phyloP scores from a whole-genome alignment of 2,113 vertebrate species.

The Nipponia nippon region DNA sequence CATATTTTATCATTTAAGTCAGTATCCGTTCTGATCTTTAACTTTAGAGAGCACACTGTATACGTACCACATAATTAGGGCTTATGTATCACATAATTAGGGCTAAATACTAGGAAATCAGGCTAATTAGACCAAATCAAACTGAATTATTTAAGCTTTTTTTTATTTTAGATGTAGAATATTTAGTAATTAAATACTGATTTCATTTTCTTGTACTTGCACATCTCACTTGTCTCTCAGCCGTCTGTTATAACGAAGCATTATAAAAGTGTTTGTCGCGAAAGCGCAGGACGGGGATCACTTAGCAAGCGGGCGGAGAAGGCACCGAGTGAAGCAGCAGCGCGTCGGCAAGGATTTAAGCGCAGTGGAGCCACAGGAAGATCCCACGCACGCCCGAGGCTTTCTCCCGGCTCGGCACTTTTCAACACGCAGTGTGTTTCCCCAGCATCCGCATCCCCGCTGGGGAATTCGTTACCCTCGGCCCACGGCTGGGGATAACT shows the following conservation, averaged over 20 bases:
- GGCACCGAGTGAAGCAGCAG: rapidly evolving
- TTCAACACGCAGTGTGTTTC: neutral
- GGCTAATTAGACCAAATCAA: slow-evolving; percentile 85
- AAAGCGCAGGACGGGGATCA: neutral
- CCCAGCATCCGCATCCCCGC: rapidly evolving
- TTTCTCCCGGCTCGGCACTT: neutral
- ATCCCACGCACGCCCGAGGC: neutral
- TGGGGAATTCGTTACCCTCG: rapidly evolving
- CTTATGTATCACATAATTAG: slow-evolving; percentile 84
- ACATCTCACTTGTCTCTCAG: slow-evolving; percentile 42
- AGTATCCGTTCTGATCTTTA: slow-evolving; percentile 86
- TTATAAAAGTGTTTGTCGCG: neutral
- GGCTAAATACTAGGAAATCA: slow-evolving; percentile 86
- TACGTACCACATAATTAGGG: slow-evolving; percentile 82
- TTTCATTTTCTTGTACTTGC: slow-evolving; percentile 69
- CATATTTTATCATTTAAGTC: slow-evolving; percentile 84
- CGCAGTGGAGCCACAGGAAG: rapidly evolving
- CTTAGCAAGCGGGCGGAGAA: neutral
- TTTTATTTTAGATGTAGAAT: slow-evolving; percentile 76
- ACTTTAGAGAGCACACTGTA: slow-evolving; percentile 81
- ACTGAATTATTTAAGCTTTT: slow-evolving; percentile 85
- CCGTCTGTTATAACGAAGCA: neutral
- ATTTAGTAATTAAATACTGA: slow-evolving; percentile 79
- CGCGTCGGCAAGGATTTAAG: neutral
- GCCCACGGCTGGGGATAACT: neutral